Evolutionary conservation across 37 sponge, comb jelly and placozoan species (phyloP), one percentile per base, ranked within the genome.

Genomic region (Hormiphora californensis): DNA sequence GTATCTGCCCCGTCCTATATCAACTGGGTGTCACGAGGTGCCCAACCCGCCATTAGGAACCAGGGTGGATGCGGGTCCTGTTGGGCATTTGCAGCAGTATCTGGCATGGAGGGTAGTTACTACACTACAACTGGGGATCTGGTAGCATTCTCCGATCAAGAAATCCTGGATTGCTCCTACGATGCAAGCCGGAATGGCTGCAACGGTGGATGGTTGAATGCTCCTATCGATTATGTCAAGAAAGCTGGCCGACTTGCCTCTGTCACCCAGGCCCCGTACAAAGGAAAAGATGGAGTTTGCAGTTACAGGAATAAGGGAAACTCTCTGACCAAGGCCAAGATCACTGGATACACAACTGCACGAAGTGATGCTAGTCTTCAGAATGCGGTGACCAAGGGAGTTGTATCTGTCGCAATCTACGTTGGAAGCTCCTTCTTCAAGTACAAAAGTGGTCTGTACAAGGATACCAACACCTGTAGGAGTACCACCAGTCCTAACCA

Each of bases 21-120:
- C 21, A 30, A 57, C 61, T 57, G 61, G 61, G 61, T 57, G n/a
- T 57, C 61, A 23, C n/a, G 61, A 15, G 61, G 61, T 21, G 61
- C 61, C 30, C n/a, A 57, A 23, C 61, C 61, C 27, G 17, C 61
- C 17, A 57, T 12, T 23, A 57, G 27, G n/a, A 12, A 57, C 61
- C 61, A 57, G 61, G 61, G 61, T 28, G 23, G 61, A 28, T 57
- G 61, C n/a, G 61, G 61, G 30, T 28, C 30, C n/a, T 57, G 61
- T 15, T 57, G 61, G 61, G 61, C 61, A 15, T 57, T 57, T 15
- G 61, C 30, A 5, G 23, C 61, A 5, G n/a, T 19, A 4, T 57
- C 61, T 15, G 61, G 30, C 3, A 57, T 57, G 5, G 61, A 57
- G n/a, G 27, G 61, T 57, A 12, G 30, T 15, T 57, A 57, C n/a